phyloP scores from a whole-genome alignment of 1,140 invertebrate species.

The Drosophila oshimai region DNA sequence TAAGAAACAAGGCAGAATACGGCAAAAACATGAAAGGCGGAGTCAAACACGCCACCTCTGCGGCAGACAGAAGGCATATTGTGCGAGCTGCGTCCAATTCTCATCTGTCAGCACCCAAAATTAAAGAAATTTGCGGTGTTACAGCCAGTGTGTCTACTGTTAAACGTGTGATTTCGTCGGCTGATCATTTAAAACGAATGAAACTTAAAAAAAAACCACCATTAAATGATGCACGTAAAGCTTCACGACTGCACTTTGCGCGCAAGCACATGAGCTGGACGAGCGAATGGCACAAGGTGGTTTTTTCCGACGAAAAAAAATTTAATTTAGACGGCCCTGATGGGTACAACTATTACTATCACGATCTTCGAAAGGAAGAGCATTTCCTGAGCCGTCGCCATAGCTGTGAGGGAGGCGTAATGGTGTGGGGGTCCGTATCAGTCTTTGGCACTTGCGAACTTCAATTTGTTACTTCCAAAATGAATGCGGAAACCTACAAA shows the following conservation, averaged over 20 bases:
- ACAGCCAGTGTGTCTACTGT: constrained; percentile 5
- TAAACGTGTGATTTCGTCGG: constrained; percentile 2
- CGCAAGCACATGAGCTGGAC: constrained; percentile 3
- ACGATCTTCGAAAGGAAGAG: not conserved
- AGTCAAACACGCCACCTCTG: not conserved
- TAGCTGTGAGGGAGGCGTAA: no score
- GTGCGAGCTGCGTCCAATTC: constrained; percentile 1
- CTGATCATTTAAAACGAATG: not conserved
- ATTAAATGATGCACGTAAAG: constrained; percentile 10
- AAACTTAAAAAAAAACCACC: constrained; percentile 1
- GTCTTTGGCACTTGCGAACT: no score
- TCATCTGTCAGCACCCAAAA: constrained; percentile 2
- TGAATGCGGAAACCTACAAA: not conserved
- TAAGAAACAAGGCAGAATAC: not conserved
- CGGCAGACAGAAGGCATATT: constrained; percentile 9
- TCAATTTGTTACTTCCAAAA: constrained; percentile 4
- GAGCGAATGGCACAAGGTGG: not conserved
- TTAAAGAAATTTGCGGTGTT: constrained; percentile 16
- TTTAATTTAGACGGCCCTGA: not conserved
- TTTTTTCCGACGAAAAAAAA: constrained; percentile 8
- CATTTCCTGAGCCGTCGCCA: no score
- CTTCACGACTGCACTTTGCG: not conserved
- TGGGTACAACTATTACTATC: constrained; percentile 2
- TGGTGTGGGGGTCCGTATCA: no score
- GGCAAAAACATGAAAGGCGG: not conserved